These are phyloP conservation scores for Cyprinus carpio DNA, from an alignment of 2,113 vertebrate species.

Conservation along the genomic window DNA sequence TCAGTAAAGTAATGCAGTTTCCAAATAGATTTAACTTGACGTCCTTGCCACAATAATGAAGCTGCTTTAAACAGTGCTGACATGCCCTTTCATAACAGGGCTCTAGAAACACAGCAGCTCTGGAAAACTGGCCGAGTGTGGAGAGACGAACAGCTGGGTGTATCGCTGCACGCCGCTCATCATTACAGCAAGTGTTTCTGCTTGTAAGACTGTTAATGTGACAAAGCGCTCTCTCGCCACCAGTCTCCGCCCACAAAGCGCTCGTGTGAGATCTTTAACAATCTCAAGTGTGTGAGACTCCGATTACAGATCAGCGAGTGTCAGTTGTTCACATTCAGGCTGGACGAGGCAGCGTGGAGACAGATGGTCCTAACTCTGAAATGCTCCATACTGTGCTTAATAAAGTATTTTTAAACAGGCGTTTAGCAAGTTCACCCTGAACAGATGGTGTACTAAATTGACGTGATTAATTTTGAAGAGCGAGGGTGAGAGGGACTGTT, in stretches of 20 bases:
- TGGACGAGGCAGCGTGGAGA: conserved; percentile 60
- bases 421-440: conserved; percentile 73
- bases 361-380: conserved; percentile 77
- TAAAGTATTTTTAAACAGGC: conserved; percentile 80
- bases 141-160: neutral
- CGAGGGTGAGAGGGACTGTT: conserved; percentile 18
- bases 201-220: neutral
- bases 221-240: neutral
- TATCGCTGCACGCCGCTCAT: neutral
- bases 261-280: conserved; percentile 13
- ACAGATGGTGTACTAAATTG: conserved; percentile 79
- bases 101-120: neutral
- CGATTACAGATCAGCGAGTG: conserved; percentile 18
- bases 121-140: neutral
- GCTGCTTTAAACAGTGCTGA: neutral
- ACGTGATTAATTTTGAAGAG: conserved; percentile 76
- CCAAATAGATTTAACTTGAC: neutral
- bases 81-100: neutral
- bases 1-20: neutral
- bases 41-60: conserved; percentile 1
- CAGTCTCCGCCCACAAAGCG: conserved; percentile 8
- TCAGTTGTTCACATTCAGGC: conserved; percentile 42
- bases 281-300: neutral
- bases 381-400: conserved; percentile 68
- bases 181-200: conserved; percentile 17